Conservation (phyloP, 1,140 invertebrate genomes). For the Cherax destructor region DNA sequence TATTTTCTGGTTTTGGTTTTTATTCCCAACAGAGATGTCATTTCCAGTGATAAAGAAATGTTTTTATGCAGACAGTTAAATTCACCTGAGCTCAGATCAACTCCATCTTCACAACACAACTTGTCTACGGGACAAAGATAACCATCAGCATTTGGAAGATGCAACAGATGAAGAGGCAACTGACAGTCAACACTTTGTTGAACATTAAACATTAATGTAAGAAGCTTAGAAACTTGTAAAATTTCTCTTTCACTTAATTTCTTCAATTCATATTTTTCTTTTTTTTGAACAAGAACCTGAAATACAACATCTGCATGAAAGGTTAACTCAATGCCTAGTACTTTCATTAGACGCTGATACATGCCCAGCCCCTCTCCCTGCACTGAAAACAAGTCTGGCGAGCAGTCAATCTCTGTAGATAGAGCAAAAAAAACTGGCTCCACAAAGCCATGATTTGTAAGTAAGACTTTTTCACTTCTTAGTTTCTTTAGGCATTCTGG, state of each 20-base stretch:
- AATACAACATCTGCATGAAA: conserved; percentile 5
- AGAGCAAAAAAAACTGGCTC: conserved; percentile 18
- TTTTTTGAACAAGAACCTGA: conserved; percentile 11
- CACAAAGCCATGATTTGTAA: conserved; percentile 38
- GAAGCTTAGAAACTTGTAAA: conserved; percentile 34
- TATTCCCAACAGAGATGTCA: conserved; percentile 17
- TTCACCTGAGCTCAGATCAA: conserved; percentile 21
- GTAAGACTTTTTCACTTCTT: conserved; percentile 10
- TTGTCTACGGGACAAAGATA: background rate
- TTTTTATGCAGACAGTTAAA: conserved; percentile 29
- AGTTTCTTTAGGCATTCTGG: background rate
- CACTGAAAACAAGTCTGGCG: conserved; percentile 46
- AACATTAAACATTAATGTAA: conserved; percentile 23
- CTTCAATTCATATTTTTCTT: background rate
- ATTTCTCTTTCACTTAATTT: conserved; percentile 27
- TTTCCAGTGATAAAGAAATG: conserved; percentile 10
- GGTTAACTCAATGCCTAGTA: background rate
- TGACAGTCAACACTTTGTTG: background rate
- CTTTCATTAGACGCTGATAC: conserved; percentile 20
- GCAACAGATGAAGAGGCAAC: background rate
- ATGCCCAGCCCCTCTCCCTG: conserved; percentile 15
- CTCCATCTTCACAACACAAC: conserved; percentile 36
- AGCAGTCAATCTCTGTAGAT: background rate
- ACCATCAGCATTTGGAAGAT: conserved; percentile 26
- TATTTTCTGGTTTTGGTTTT: conserved; percentile 43